Evolutionary conservation across 1,140 invertebrate genomes (phyloP).

Genomic region (Listronotus bonariensis): DNA sequence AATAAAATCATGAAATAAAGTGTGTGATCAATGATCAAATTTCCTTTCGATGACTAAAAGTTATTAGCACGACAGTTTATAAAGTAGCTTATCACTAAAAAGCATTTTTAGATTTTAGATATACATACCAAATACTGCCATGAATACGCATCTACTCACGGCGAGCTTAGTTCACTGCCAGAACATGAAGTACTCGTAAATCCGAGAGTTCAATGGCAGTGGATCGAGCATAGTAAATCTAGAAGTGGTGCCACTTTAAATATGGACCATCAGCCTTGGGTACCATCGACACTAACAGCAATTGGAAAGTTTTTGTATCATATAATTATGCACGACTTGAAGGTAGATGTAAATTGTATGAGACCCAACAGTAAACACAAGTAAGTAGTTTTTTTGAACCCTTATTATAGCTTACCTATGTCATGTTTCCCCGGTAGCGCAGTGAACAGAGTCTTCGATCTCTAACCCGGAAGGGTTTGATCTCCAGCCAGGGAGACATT

Average conservation of each 20-base stretch:
- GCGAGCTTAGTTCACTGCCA: conserved; percentile 50
- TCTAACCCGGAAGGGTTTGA: too few relatives aligned
- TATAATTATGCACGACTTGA: conserved; percentile 84
- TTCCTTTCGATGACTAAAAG: too few relatives aligned
- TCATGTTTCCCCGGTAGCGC: too few relatives aligned
- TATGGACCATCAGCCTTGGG: conserved; percentile 65
- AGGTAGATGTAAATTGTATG: conserved; percentile 74
- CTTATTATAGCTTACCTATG: too few relatives aligned
- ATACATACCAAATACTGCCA: conserved; percentile 49
- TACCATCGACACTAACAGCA: conserved; percentile 59
- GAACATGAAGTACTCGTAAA: conserved; percentile 60
- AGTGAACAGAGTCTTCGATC: too few relatives aligned
- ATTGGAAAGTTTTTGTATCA: conserved; percentile 86
- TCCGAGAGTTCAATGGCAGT: conserved; percentile 75
- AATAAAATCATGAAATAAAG: too few relatives aligned
- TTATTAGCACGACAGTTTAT: not conserved
- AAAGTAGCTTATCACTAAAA: not conserved
- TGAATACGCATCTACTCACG: conserved; percentile 45
- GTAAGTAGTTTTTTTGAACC: conserved; percentile 52
- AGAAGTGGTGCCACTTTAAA: conserved; percentile 64
- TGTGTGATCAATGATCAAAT: too few relatives aligned
- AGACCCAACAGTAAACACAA: conserved; percentile 60
- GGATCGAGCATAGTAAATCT: conserved; percentile 61
- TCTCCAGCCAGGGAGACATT: too few relatives aligned
- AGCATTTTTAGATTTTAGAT: conserved; percentile 36